A percentile compares a stretch with the other conserved stretches of the same genome.
phyloP scores from a whole-genome alignment of 2,888 invertebrate species.

The Amphipyra berbera region DNA sequence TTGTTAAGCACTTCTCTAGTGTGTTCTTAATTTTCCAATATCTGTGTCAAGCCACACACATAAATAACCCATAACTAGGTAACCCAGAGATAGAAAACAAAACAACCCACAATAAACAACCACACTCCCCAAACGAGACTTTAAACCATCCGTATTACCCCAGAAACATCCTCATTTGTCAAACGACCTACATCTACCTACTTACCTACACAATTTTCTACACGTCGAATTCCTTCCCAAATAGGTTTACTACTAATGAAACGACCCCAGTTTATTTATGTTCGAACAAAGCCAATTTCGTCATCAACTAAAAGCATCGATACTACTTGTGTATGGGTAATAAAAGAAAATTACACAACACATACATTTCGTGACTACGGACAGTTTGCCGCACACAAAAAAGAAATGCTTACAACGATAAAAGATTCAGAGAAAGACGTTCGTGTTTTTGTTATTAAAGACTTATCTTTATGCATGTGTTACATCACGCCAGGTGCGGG shows the following conservation, averaged over 20 bases:
- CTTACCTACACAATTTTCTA: slow-evolving; percentile 42
- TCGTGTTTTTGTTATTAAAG: slow-evolving; percentile 58
- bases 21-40: background rate
- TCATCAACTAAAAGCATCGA: slow-evolving; percentile 66
- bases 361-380: slow-evolving; percentile 63
- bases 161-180: slow-evolving; percentile 38
- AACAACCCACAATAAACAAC: slow-evolving; percentile 30
- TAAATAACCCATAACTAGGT: slow-evolving; percentile 11
- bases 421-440: slow-evolving; percentile 52
- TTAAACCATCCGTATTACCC: slow-evolving; percentile 37
- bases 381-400: slow-evolving; percentile 58
- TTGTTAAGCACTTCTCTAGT: no score
- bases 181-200: slow-evolving; percentile 29
- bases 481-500: slow-evolving; percentile 38
- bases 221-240: slow-evolving; percentile 44
- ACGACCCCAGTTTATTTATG: slow-evolving; percentile 58
- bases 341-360: slow-evolving; percentile 67
- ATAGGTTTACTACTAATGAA: slow-evolving; percentile 61
- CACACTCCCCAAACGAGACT: slow-evolving; percentile 20
- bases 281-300: slow-evolving; percentile 63
- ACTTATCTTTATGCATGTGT: slow-evolving; percentile 45
- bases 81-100: slow-evolving; percentile 20
- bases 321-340: slow-evolving; percentile 62
- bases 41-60: background rate
- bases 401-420: slow-evolving; percentile 52